phyloP scores from a whole-genome alignment of 2,888 invertebrate species.

The Copidosoma aretas region DNA sequence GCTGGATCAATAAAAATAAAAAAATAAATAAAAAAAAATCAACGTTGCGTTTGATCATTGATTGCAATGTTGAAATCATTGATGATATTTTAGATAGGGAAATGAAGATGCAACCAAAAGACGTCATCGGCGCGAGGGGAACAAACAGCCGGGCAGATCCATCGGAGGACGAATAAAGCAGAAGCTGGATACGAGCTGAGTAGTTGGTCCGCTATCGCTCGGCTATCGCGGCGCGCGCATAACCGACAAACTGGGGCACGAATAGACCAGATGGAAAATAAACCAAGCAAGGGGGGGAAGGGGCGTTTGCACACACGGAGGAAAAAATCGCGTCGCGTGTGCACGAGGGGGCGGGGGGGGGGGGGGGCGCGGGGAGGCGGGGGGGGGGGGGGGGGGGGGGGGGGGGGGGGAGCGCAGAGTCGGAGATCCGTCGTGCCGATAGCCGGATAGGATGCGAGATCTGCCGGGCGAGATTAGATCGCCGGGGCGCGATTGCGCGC shows the following conservation, averaged over 20 bases:
- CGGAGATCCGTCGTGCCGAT: constrained; percentile 53
- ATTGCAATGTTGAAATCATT: no score
- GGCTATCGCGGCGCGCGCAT: constrained; percentile 58
- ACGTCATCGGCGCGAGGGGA: constrained; percentile 15
- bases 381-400: not conserved
- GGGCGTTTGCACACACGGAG: not conserved
- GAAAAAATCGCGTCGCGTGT: no score
- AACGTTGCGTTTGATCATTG: no score
- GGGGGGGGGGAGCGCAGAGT: not conserved
- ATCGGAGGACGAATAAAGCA: no score
- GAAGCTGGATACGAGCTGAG: no score
- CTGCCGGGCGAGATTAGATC: constrained; percentile 58
- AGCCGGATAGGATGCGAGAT: constrained; percentile 61
- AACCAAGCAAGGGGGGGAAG: constrained; percentile 28
- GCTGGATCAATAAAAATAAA: no score
- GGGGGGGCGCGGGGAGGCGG: constrained; percentile 16
- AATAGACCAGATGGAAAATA: constrained; percentile 37
- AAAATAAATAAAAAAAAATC: no score
- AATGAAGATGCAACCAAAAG: constrained; percentile 5
- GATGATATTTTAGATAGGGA: not conserved
- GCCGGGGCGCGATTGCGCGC: constrained; percentile 53
- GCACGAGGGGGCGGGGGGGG: constrained; percentile 6
- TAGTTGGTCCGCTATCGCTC: constrained; percentile 49
- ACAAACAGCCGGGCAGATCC: constrained; percentile 7
- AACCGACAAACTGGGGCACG: constrained; percentile 52